Percentiles rank a stretch among this genome's conserved stretches.
Conservation (phyloP, 1,140 invertebrate species). For the Aphelenchoides avenae region DNA sequence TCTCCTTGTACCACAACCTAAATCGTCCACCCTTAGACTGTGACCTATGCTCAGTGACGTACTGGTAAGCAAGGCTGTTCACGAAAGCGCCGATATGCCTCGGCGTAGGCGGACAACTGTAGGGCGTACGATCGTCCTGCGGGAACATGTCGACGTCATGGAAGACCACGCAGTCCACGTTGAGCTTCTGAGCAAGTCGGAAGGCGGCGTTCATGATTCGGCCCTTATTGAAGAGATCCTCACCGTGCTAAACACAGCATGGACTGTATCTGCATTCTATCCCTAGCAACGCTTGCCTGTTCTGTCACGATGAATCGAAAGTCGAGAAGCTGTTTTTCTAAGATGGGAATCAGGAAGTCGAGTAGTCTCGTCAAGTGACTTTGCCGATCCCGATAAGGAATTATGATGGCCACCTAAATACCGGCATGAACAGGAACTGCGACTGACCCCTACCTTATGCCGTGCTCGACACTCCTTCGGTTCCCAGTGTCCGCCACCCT, state of each 20-base stretch:
- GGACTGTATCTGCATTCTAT: not conserved
- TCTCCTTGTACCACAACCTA: conserved; percentile 74
- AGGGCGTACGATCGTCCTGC: conserved; percentile 76
- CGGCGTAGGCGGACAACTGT: conserved; percentile 67
- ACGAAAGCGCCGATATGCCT: conserved; percentile 88
- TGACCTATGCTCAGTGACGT: conserved; percentile 19
- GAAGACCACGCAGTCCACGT: conserved; percentile 50
- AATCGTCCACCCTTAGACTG: conserved; percentile 5
- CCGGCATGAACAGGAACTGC: no score
- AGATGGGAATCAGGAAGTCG: conserved; percentile 79
- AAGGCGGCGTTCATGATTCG: conserved; percentile 89
- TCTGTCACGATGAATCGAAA: conserved; percentile 60
- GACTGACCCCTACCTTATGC: conserved; percentile 35
- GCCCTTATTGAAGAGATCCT: conserved; percentile 79
- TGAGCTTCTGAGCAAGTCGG: conserved; percentile 47
- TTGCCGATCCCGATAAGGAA: conserved; percentile 80
- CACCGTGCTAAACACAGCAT: conserved; percentile 60
- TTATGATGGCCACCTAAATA: conserved; percentile 71
- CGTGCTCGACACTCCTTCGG: conserved; percentile 42
- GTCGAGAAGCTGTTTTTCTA: conserved; percentile 71
- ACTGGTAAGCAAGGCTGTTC: conserved; percentile 79
- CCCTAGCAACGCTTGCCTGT: conserved; percentile 55
- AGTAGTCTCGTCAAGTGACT: conserved; percentile 68
- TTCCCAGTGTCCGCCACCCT: conserved; percentile 49
- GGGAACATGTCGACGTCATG: conserved; percentile 77